Evolutionary conservation across 2,113 vertebrate genomes (phyloP), one percentile per base, ranked within the genome.

Genomic region (Corythornis cristatus): DNA sequence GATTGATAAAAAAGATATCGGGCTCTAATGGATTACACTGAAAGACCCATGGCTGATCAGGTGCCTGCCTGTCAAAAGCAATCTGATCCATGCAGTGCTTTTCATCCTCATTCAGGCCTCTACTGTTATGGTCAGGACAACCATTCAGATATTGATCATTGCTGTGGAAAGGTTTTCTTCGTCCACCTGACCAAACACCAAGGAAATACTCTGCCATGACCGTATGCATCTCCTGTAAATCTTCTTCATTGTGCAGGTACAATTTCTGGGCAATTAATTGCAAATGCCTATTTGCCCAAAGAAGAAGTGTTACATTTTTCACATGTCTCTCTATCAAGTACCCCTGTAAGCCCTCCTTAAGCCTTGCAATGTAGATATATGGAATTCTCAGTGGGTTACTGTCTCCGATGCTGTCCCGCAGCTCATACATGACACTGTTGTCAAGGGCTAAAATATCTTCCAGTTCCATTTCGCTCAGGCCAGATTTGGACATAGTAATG

Each of bases 41-140:
- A 91, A 99, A 99, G 76, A 99, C 99, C 99, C 99, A 99, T 29
- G 99, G 99, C 97, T 99, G 99, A 78, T 99, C 99, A 0, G 99
- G 99, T 15, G 98, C 98, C 92, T 99, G 99, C 67, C 99, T 98
- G 96, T 99, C 99, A 65, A 99, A 99, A 8, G 98, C 99, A 60
- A 97, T 97, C 89, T 99, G 99, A 72, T 99, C 99, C 82, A 98
- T 89, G 58, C 98, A 98, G 5, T 98, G 97, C 88, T 99, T 99
- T 81, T 99, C 99, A 72, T 98, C 98, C 65, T 98, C 97, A 0
- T 98, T 98, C 84, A 98, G 96, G 79, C 99, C 98, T 95, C 98
- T 98, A 79, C 98, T 98, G 22, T 98, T 98, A 83, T 83, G 98
- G 93, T 98, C 98, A 25, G 99, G 96, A 70, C 98, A 99, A 83